phyloP scores from a whole-genome alignment of 2,888 invertebrate species.

The Eulithis testata region DNA sequence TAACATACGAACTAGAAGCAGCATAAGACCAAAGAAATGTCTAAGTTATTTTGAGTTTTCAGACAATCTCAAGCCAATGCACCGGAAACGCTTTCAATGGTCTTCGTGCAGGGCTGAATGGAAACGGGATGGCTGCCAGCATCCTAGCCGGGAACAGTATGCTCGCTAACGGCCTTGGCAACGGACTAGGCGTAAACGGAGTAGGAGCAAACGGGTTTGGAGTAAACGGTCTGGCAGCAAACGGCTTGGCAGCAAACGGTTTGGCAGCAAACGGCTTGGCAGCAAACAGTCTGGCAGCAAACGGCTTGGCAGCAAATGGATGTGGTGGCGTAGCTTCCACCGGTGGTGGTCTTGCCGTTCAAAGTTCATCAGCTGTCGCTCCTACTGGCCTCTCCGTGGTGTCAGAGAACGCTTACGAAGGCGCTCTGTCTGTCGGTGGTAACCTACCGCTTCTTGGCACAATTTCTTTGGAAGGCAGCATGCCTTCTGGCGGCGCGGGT shows the following conservation, averaged over 20 bases:
- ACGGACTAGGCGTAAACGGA: conserved; percentile 16
- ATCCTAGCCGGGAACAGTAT: conserved; percentile 32
- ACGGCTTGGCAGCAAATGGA: conserved; percentile 6
- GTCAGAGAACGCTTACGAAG: conserved; percentile 44
- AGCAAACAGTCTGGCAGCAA: conserved; percentile 7
- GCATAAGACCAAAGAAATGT: too few relatives aligned
- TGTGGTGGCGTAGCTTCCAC: conserved; percentile 36
- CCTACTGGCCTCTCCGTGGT: conserved; percentile 39
- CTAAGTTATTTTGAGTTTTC: conserved; percentile 12
- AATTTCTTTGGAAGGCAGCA: conserved; percentile 36
- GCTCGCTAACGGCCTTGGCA: conserved; percentile 19
- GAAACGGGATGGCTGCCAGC: conserved; percentile 28
- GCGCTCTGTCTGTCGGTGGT: conserved; percentile 35
- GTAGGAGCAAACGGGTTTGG: conserved; percentile 14
- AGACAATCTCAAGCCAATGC: conserved; percentile 36
- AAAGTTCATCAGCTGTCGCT: conserved; percentile 40
- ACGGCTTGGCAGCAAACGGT: conserved; percentile 14
- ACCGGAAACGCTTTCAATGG: conserved; percentile 11
- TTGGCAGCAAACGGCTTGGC: conserved; percentile 15
- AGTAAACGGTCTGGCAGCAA: conserved; percentile 15
- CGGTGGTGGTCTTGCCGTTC: conserved; percentile 40
- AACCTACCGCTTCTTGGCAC: conserved; percentile 43
- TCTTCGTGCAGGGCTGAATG: conserved; percentile 22
- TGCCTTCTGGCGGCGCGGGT: conserved; percentile 41
- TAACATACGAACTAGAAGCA: too few relatives aligned